Evolutionary conservation across 2,888 invertebrate species (phyloP).

Genomic region (Limnephilus lunatus): DNA sequence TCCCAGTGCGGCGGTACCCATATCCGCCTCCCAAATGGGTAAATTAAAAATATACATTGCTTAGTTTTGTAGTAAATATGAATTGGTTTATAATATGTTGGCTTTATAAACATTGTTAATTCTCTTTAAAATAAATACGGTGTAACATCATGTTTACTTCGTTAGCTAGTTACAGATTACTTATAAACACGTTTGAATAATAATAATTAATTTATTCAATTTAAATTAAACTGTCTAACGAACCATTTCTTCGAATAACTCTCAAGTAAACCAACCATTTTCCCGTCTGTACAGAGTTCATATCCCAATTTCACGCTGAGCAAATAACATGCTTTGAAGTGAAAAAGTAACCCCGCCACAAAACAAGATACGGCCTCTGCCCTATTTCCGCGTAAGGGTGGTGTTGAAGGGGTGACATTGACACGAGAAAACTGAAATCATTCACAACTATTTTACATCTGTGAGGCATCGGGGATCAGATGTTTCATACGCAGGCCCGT

Average conservation of each 20-base stretch:
- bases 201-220: neutral
- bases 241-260: neutral
- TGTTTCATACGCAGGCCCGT: no score
- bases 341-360: neutral
- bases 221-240: neutral
- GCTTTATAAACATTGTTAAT: neutral
- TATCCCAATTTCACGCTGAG: slow-evolving; percentile 23
- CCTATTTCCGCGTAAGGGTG: neutral
- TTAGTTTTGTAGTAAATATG: no score
- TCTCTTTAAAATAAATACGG: neutral
- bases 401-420: slow-evolving; percentile 18
- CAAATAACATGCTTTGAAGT: neutral
- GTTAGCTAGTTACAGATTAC: neutral
- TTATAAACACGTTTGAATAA: neutral
- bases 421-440: neutral
- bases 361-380: neutral
- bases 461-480: neutral
- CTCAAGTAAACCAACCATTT: neutral
- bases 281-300: neutral
- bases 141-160: neutral
- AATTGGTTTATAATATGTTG: no score
- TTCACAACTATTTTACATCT: neutral
- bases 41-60: no score
- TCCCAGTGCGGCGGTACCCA: no score
- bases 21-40: no score